A percentile compares a stretch with the other conserved stretches of the same genome.
Conservation (phyloP, 2,888 invertebrate species). For the Melinaea menophilus region DNA sequence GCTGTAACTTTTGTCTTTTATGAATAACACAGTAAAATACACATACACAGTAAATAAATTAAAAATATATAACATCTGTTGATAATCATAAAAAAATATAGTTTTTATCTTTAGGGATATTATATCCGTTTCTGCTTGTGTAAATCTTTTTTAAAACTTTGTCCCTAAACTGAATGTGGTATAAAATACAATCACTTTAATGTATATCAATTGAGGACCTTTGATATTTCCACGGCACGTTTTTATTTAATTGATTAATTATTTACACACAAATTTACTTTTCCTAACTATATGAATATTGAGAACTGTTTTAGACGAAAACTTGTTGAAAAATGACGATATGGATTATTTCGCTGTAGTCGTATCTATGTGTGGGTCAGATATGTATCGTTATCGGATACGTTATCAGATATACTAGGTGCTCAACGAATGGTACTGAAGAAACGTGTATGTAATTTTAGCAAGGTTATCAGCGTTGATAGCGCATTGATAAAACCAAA, state of each 20-base stretch:
- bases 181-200: too few species aligned
- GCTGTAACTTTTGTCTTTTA: too few species aligned
- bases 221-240: neutral
- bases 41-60: too few species aligned
- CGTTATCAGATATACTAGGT: conserved; percentile 65
- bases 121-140: too few species aligned
- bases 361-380: conserved; percentile 52
- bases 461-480: conserved; percentile 44
- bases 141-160: too few species aligned
- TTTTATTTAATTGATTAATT: neutral
- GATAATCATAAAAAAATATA: too few species aligned
- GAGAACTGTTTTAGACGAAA: conserved; percentile 2
- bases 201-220: too few species aligned
- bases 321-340: conserved; percentile 10
- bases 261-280: neutral
- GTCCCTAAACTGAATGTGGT: too few species aligned
- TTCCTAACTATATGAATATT: neutral
- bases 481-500: conserved; percentile 26
- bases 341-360: conserved; percentile 21
- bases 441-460: conserved; percentile 41
- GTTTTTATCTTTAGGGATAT: too few species aligned
- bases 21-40: too few species aligned
- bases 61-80: too few species aligned
- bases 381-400: conserved; percentile 61
- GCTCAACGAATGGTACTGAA: conserved; percentile 33